Evolutionary conservation across 2,797 vertebrate genomes (phyloP).

Genomic region (Triplophysa yarkandensis): DNA sequence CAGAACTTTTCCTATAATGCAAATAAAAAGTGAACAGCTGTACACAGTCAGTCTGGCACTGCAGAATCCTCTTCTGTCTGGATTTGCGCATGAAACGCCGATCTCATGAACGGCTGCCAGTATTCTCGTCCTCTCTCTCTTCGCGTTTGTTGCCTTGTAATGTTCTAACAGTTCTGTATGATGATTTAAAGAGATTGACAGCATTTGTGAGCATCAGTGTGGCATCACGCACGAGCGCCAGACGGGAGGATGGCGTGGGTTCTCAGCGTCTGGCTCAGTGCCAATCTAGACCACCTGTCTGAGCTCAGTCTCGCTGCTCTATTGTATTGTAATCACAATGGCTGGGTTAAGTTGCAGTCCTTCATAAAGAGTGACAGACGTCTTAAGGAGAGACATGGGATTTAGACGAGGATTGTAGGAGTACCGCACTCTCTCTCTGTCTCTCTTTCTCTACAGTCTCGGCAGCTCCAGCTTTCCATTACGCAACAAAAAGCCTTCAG

Average conservation of each 20-base stretch:
- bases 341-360: slow-evolving; percentile 44
- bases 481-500: slow-evolving; percentile 55
- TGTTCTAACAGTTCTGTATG: neutral
- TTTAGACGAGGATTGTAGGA: slow-evolving; percentile 33
- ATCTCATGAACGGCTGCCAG: neutral
- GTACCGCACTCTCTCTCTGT: slow-evolving; percentile 19
- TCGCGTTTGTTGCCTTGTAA: neutral
- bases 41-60: neutral
- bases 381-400: slow-evolving; percentile 46
- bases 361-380: slow-evolving; percentile 49
- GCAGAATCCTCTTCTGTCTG: neutral
- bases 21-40: neutral
- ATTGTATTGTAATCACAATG: slow-evolving; percentile 48
- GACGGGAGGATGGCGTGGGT: slow-evolving; percentile 35
- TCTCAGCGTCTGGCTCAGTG: slow-evolving; percentile 33
- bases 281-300: slow-evolving; percentile 50
- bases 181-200: slow-evolving; percentile 14
- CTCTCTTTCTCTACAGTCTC: slow-evolving; percentile 31
- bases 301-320: slow-evolving; percentile 45
- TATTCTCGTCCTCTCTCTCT: neutral
- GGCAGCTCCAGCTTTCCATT: slow-evolving; percentile 9
- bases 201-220: slow-evolving; percentile 2
- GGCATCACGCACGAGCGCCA: too few relatives aligned
- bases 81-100: slow-evolving; percentile 1
- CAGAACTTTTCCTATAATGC: neutral